phyloP scores from a whole-genome alignment of 2,888 invertebrate species.

The Acanthosoma haemorrhoidale region DNA sequence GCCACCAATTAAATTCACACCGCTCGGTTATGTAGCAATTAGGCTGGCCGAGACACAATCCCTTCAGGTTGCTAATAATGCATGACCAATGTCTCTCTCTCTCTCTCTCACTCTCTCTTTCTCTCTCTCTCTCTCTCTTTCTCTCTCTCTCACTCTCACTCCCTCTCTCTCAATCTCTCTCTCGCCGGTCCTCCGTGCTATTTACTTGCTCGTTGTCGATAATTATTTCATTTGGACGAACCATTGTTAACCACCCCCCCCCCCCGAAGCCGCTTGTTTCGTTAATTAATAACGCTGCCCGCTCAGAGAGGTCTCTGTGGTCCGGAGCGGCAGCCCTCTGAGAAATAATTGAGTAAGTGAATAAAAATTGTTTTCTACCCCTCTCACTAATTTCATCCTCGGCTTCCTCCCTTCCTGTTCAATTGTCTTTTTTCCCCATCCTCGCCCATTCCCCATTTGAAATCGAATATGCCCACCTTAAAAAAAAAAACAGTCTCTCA shows the following conservation, averaged over 20 bases:
- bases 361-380: constrained; percentile 15
- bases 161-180: not conserved
- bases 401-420: constrained; percentile 9
- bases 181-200: not conserved
- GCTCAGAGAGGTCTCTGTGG: not conserved
- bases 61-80: not conserved
- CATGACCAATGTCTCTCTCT: not conserved
- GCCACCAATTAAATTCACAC: constrained; percentile 15
- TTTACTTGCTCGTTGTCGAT: constrained; percentile 16
- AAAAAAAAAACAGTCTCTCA: not conserved
- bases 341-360: constrained; percentile 26
- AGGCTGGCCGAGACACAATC: not conserved
- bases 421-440: constrained; percentile 9
- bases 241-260: constrained; percentile 6
- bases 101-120: not conserved
- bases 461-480: not conserved
- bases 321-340: not conserved
- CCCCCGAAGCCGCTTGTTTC: not conserved
- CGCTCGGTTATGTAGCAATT: constrained; percentile 18
- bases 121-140: not conserved
- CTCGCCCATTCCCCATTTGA: constrained; percentile 2
- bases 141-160: not conserved
- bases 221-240: constrained; percentile 17
- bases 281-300: not conserved
- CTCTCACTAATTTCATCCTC: constrained; percentile 15